Evolutionary conservation across 2,797 vertebrate genomes (phyloP), one percentile per base, ranked within the genome.

Genomic region (Alectoris magna): DNA sequence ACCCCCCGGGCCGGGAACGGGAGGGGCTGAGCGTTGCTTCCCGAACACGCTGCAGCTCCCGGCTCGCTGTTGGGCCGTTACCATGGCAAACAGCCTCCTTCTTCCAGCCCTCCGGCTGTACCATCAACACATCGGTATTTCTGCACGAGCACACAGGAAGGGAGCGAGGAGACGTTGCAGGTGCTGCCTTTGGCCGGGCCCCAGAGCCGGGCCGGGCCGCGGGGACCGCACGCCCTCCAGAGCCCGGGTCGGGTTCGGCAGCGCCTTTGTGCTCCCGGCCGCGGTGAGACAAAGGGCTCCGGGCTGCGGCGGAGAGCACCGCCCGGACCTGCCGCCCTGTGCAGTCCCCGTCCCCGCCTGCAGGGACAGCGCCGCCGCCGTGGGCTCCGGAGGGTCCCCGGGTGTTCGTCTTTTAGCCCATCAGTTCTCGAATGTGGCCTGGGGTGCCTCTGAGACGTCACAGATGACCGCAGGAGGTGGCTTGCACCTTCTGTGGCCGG

Each of bases 1-100:
- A 71, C 87, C 88, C 88, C 92, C 63, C 87, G 17, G 51, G 84
- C 84, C 53, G 64, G 87, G 70, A 82, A 74, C 77, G 77, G 87
- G 67, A n/a, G 59, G 53, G 29, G 58, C 41, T 17, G 82, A 59
- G 75, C 6, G 79, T 64, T 53, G 85, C 91, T 71, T 55, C 53
- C 53, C 53, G 27, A 31, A 18, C 53, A 3, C 53, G 53, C 53
- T 31, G 27, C 53, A 55, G 53, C 53, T 55, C 53, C 29, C 27
- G 53, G 53, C 51, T 53, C 27, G 27, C 51, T 53, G 51, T 55
- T 29, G 53, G 27, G 29, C 53, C 53, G 53, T 55, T 55, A 55
- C 53, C 53, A 55, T 55, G 29, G 53, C 29, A 55, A 55, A 55
- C 53, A 23, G 39, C 43, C 31, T 41, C 70, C 66, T 14, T 56